These are phyloP conservation scores for Temnothorax rugatulus DNA, from an alignment of 2,888 invertebrate genomes.

Conservation along the genomic window DNA sequence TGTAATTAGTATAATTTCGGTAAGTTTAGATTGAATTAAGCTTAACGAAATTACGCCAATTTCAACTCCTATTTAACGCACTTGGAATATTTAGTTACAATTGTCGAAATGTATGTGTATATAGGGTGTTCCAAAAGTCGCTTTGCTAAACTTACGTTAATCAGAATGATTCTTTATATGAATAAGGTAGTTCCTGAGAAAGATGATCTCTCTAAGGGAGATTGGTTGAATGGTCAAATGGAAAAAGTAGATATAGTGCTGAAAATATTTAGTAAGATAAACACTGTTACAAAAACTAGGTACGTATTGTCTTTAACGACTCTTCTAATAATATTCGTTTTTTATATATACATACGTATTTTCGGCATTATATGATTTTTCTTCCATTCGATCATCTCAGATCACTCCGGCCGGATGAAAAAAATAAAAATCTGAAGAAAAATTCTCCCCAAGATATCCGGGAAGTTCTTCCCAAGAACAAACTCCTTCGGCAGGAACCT, in stretches of 20 bases:
- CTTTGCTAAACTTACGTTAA: constrained; percentile 6
- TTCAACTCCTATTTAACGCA: constrained; percentile 10
- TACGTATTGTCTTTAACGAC: not conserved
- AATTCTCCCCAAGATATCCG: too few relatives aligned
- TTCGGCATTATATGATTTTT: not conserved
- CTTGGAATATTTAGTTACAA: not conserved
- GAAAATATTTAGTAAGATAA: not conserved
- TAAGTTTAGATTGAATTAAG: constrained; percentile 4
- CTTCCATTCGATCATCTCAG: not conserved
- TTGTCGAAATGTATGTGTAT: constrained; percentile 4
- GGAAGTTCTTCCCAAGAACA: too few relatives aligned
- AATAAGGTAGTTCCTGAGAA: not conserved
- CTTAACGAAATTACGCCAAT: not conserved
- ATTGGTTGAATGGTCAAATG: not conserved
- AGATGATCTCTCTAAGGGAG: not conserved
- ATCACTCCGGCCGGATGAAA: too few relatives aligned
- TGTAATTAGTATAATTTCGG: constrained; percentile 10
- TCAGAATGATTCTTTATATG: not conserved
- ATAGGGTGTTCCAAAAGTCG: constrained; percentile 22
- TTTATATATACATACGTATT: not conserved
- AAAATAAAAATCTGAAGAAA: too few relatives aligned
- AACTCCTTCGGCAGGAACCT: too few relatives aligned
- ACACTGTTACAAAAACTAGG: not conserved
- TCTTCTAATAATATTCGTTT: not conserved
- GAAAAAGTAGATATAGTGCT: not conserved